These are phyloP conservation scores for Alouatta palliata DNA, from an alignment of 2,113 vertebrate species.

Conservation along the genomic window DNA sequence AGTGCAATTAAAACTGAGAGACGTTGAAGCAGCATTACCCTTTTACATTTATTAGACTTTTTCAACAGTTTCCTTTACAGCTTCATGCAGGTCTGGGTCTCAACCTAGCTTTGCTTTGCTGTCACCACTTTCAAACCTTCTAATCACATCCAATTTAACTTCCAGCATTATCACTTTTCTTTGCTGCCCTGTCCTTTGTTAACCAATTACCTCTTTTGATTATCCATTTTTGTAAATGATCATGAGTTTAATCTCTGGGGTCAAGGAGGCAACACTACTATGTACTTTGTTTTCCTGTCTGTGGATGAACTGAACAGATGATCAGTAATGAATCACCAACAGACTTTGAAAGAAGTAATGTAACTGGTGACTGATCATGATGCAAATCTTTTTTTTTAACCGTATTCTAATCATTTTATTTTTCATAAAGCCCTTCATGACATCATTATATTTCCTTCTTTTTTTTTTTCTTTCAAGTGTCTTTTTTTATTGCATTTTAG, in stretches of 20 bases:
- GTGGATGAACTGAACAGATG: not conserved
- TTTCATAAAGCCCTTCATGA: too few relatives aligned
- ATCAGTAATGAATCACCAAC: not conserved
- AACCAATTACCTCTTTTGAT: not conserved
- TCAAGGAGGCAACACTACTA: not conserved
- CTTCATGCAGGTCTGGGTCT: not conserved
- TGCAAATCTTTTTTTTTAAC: not conserved
- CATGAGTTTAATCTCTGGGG: not conserved
- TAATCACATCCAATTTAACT: not conserved
- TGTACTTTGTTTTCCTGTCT: not conserved
- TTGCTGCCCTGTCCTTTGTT: not conserved
- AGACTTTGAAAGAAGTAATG: not conserved
- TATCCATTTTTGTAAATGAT: not conserved
- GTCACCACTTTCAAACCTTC: constrained; percentile 2
- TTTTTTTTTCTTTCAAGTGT: too few relatives aligned
- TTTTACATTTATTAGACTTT: not conserved
- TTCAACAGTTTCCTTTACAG: not conserved
- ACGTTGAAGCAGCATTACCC: not conserved
- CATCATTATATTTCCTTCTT: too few relatives aligned
- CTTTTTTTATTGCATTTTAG: too few relatives aligned
- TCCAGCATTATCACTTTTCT: not conserved
- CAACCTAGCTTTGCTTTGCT: not conserved
- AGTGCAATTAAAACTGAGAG: not conserved
- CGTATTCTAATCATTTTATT: too few relatives aligned
- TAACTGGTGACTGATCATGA: not conserved